These are phyloP conservation scores for Ahaetulla prasina DNA, from an alignment of 2,113 vertebrate species.

Conservation along the genomic window DNA sequence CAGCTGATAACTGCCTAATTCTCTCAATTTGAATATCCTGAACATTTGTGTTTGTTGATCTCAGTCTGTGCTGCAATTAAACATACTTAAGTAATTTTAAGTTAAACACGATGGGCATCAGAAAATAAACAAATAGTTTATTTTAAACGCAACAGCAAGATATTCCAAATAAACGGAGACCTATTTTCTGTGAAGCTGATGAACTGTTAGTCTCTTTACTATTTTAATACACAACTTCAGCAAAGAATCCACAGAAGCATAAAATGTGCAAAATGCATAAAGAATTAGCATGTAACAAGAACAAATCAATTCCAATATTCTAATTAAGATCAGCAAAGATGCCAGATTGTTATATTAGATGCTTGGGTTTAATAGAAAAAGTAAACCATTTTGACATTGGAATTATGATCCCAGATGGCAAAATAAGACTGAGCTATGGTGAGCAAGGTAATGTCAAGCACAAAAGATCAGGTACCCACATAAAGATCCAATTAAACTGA, in stretches of 20 bases:
- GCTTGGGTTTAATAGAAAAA: too few species aligned
- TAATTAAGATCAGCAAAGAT: not conserved
- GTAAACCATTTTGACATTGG: not conserved
- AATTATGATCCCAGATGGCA: not conserved
- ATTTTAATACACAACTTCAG: not conserved
- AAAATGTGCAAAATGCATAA: not conserved
- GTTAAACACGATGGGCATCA: not conserved
- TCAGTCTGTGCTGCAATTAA: not conserved
- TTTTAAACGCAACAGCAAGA: not conserved
- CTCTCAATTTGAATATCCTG: not conserved
- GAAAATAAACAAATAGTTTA: not conserved
- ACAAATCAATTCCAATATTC: not conserved
- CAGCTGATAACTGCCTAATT: not conserved
- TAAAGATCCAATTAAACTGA: not conserved
- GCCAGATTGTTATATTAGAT: not conserved
- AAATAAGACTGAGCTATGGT: not conserved
- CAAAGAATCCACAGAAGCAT: not conserved
- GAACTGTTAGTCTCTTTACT: not conserved
- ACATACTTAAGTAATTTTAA: not conserved
- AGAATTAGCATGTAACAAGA: not conserved
- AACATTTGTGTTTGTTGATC: not conserved
- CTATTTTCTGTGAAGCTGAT: not conserved
- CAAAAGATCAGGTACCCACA: not conserved
- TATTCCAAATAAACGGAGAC: not conserved
- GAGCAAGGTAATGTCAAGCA: not conserved